A percentile compares a stretch with the other conserved stretches of the same genome.
Evolutionary conservation across 2,888 invertebrate genomes (phyloP).

Genomic region (Dysmachus trigonus): DNA sequence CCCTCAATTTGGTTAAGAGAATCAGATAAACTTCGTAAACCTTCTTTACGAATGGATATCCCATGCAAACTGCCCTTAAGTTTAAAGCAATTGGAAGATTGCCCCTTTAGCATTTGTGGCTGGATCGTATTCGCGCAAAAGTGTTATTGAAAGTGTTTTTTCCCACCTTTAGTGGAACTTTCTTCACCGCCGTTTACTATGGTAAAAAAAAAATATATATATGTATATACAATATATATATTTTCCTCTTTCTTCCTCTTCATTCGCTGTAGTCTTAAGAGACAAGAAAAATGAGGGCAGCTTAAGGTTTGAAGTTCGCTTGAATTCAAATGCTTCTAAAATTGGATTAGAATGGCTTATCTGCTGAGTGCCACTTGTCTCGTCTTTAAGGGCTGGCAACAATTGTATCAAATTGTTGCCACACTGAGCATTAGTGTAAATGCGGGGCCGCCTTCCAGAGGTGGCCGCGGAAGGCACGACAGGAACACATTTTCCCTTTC

Average conservation of each 20-base stretch:
- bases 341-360: slow-evolving; percentile 33
- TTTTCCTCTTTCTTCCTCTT: background rate
- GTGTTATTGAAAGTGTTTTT: background rate
- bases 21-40: background rate
- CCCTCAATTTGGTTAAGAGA: background rate
- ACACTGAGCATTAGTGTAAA: slow-evolving; percentile 29
- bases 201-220: background rate
- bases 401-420: slow-evolving; percentile 25
- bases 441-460: background rate
- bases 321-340: slow-evolving; percentile 28
- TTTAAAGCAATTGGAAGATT: background rate
- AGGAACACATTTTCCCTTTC: slow-evolving; percentile 19
- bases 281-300: slow-evolving; percentile 23
- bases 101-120: background rate
- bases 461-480: background rate
- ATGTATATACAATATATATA: no score
- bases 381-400: slow-evolving; percentile 19
- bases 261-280: background rate
- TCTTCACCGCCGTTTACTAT: background rate
- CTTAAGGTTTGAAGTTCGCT: slow-evolving; percentile 16
- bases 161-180: background rate
- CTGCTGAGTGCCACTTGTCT: slow-evolving; percentile 26
- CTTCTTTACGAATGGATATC: background rate
- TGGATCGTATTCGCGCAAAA: background rate
- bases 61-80: background rate